These are phyloP conservation scores for Distichodus sexfasciatus DNA, from an alignment of 2,797 vertebrate genomes.

Conservation along the genomic window DNA sequence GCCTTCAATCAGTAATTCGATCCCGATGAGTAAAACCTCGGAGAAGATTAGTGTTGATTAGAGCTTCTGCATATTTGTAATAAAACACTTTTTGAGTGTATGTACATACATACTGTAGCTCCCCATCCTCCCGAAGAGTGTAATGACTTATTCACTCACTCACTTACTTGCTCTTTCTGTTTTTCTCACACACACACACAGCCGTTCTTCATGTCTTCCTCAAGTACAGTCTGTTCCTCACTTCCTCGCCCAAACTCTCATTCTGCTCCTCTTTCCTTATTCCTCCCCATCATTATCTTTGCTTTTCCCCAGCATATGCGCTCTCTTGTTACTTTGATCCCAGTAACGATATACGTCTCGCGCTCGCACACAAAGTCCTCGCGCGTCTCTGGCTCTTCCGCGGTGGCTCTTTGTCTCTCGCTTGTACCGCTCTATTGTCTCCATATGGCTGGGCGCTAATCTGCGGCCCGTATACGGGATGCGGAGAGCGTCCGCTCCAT, in stretches of 20 bases:
- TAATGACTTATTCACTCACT: too few relatives aligned
- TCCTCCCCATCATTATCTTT: neutral
- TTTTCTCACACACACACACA: too few relatives aligned
- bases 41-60: too few relatives aligned
- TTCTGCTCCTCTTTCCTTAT: neutral
- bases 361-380: neutral
- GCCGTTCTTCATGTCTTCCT: too few relatives aligned
- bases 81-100: too few relatives aligned
- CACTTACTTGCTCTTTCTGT: too few relatives aligned
- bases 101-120: too few relatives aligned
- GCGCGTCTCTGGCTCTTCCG: neutral
- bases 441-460: constrained; percentile 47
- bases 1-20: too few relatives aligned
- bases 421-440: constrained; percentile 33
- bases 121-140: too few relatives aligned
- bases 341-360: constrained; percentile 2
- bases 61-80: too few relatives aligned
- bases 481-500: constrained; percentile 38
- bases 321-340: neutral
- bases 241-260: neutral
- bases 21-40: too few relatives aligned
- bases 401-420: constrained; percentile 11
- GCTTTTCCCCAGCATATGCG: neutral
- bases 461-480: constrained; percentile 34
- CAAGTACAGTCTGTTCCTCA: too few relatives aligned